Percentiles rank a stretch among this genome's conserved stretches.
Conservation (phyloP, 2,113 vertebrate genomes). For the Entomyzon cyanotis region DNA sequence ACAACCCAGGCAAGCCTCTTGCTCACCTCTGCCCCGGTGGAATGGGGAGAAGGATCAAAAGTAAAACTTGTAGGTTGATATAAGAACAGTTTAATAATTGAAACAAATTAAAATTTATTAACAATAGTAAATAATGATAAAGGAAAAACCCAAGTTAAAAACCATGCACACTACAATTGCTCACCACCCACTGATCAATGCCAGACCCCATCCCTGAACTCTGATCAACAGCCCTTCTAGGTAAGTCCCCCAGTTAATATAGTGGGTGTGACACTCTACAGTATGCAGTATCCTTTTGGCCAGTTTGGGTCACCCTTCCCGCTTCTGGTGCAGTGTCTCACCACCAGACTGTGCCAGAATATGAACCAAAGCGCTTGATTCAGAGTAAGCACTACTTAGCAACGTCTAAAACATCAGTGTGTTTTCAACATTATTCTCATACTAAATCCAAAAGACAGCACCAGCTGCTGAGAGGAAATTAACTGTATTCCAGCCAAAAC, state of each 20-base stretch:
- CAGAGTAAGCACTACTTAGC: background rate
- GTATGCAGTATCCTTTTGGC: background rate
- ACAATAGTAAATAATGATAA: background rate
- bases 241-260: background rate
- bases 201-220: background rate
- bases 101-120: background rate
- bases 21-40: accelerated
- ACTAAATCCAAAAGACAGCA: background rate
- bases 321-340: background rate
- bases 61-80: background rate
- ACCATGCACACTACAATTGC: background rate
- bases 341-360: background rate
- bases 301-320: background rate
- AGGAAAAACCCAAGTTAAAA: background rate
- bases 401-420: background rate
- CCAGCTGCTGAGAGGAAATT: background rate
- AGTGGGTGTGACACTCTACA: background rate
- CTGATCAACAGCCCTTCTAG: background rate
- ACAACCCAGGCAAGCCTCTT: background rate
- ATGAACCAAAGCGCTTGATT: background rate
- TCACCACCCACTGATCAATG: background rate
- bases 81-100: background rate
- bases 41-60: background rate
- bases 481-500: background rate
- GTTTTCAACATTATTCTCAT: background rate